Evolutionary conservation across 2,797 vertebrate species (phyloP).

Genomic region (Falco rusticolus): DNA sequence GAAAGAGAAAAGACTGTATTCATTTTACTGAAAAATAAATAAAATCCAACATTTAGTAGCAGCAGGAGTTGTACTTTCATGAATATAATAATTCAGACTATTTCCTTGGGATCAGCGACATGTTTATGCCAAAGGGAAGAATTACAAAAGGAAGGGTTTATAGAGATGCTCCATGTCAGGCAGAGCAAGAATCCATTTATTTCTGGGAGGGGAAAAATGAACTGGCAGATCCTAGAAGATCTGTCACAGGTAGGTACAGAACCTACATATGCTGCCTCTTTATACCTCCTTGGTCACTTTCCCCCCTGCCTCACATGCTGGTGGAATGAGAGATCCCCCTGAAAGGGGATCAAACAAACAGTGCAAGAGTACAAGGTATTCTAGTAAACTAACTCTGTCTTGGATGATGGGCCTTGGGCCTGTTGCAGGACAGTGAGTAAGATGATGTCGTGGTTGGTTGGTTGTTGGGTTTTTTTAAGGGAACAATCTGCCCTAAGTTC

Average conservation of each 20-base stretch:
- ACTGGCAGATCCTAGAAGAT: background rate
- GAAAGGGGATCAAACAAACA: background rate
- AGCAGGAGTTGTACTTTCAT: background rate
- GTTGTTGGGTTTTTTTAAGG: no score
- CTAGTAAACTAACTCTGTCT: background rate
- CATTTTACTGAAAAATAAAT: background rate
- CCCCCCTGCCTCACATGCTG: rapidly evolving
- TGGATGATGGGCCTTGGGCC: background rate
- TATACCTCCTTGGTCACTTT: rapidly evolving
- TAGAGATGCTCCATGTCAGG: background rate
- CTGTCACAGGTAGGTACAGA: rapidly evolving
- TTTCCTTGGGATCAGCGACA: background rate
- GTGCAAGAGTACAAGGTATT: rapidly evolving
- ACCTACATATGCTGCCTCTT: background rate
- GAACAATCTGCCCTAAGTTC: background rate
- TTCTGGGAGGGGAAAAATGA: background rate
- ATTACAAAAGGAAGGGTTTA: background rate
- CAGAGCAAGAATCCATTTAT: background rate
- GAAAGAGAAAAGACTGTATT: background rate
- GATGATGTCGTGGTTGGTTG: background rate
- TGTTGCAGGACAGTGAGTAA: background rate
- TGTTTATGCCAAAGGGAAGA: background rate
- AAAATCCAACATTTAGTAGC: background rate
- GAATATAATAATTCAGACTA: background rate
- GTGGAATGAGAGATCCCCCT: background rate